phyloP scores from a whole-genome alignment of 64 coral and sea anemone species.

The Porites lutea region DNA sequence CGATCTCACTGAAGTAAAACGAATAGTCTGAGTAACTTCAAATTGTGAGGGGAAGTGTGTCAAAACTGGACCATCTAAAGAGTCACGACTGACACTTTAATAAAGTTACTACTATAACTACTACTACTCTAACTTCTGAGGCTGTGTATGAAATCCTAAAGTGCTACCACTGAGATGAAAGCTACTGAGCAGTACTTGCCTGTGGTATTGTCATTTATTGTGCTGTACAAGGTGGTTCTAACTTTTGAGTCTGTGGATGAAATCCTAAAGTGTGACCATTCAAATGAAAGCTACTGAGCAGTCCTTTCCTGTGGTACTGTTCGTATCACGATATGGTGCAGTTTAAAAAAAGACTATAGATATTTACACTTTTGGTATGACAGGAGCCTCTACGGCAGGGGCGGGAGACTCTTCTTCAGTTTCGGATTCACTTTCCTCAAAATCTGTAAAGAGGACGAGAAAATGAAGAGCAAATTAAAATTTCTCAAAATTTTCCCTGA shows the following conservation, averaged over 20 bases:
- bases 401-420: conserved; percentile 24
- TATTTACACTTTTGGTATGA: conserved; percentile 28
- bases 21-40: not conserved
- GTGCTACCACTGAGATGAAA: too few species aligned
- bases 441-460: conserved; percentile 9
- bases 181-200: too few species aligned
- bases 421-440: conserved; percentile 65
- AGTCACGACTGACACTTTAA: too few species aligned
- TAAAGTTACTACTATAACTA: too few species aligned
- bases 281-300: not conserved
- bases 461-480: too few species aligned
- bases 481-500: too few species aligned
- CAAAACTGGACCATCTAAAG: too few species aligned
- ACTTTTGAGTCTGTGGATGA: not conserved
- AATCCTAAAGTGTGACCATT: too few species aligned
- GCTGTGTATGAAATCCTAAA: too few species aligned
- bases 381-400: not conserved
- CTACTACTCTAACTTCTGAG: too few species aligned
- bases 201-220: too few species aligned
- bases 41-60: too few species aligned
- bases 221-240: not conserved
- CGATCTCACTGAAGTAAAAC: conserved; percentile 7
- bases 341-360: not conserved
- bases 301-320: not conserved
- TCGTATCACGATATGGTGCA: not conserved